Conservation (phyloP, 2,113 vertebrate genomes). For the Greenwoodochromis staneri region DNA sequence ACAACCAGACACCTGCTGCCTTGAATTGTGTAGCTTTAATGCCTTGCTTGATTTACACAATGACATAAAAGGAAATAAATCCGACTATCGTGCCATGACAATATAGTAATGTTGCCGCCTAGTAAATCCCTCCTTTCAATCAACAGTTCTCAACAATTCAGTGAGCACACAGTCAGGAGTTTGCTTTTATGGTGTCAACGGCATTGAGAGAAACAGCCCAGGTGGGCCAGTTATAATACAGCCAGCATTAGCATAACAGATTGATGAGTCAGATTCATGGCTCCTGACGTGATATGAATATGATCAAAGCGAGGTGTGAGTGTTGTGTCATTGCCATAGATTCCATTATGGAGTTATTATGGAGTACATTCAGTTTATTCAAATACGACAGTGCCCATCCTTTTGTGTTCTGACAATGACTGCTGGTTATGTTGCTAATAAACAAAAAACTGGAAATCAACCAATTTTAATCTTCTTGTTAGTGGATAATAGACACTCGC, state of each 20-base stretch:
- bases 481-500: not conserved
- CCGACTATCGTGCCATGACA: not conserved
- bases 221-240: not conserved
- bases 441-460: constrained; percentile 1
- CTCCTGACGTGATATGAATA: not conserved
- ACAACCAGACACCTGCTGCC: constrained; percentile 36
- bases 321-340: constrained; percentile 24
- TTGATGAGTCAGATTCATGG: constrained; percentile 14
- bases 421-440: not conserved
- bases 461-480: not conserved
- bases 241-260: not conserved
- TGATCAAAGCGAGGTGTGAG: not conserved
- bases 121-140: not conserved
- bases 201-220: not conserved
- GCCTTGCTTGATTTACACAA: not conserved
- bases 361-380: constrained; percentile 5
- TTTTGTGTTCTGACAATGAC: not conserved
- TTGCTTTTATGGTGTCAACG: not conserved
- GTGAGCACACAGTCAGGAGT: not conserved
- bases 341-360: not conserved
- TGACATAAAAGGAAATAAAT: constrained; percentile 3
- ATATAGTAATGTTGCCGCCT: not conserved
- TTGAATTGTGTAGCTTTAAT: constrained; percentile 4
- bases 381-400: not conserved
- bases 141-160: not conserved